Percentiles rank a stretch among this genome's conserved stretches.
Conservation (phyloP, 2,113 vertebrate species). For the mouse (Mus musculus) region GRCm39 chr2:24297501-24298000, state of each 20-base stretch:
- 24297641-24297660: background rate
- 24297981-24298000: background rate
- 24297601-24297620: background rate
- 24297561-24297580: background rate
- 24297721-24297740: background rate
- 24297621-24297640: background rate
- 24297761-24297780: background rate
- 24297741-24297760: background rate
- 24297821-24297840: background rate
- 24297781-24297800: background rate
- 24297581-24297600: background rate
- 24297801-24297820: background rate
- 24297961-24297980: slow-evolving; percentile 41
- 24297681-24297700: background rate
- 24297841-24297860: background rate
- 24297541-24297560: background rate
- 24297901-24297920: background rate
- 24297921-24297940: background rate
- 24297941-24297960: background rate
- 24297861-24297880: background rate
- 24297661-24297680: background rate
- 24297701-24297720: background rate
- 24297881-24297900: background rate
- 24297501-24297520: background rate
- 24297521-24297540: background rate